Evolutionary conservation across 2,113 vertebrate species (phyloP).

Genomic region (Dipodomys spectabilis): DNA sequence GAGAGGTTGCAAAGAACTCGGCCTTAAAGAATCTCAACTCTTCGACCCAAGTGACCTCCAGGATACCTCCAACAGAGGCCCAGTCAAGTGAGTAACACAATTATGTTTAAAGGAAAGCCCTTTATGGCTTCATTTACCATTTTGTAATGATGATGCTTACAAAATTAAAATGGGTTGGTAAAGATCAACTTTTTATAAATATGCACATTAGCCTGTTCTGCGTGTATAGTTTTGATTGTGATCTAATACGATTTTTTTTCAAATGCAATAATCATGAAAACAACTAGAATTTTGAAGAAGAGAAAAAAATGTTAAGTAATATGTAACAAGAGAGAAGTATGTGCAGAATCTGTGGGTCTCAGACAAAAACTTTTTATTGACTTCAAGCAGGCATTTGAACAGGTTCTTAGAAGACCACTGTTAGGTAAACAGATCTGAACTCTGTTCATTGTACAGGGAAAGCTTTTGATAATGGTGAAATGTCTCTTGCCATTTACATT

Average conservation of each 20-base stretch:
- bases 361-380: constrained; percentile 49
- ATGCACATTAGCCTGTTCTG: neutral
- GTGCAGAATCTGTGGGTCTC: constrained; percentile 14
- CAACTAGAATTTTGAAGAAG: constrained; percentile 21
- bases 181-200: constrained; percentile 52
- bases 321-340: constrained; percentile 18
- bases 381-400: constrained; percentile 10
- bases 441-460: constrained; percentile 59
- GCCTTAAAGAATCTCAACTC: constrained; percentile 97
- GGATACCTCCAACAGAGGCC: constrained; percentile 91
- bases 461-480: neutral
- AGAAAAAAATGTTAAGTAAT: neutral
- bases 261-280: neutral
- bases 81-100: constrained; percentile 91
- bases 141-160: constrained; percentile 34
- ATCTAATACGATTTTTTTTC: constrained; percentile 24
- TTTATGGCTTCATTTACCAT: constrained; percentile 33
- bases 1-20: constrained; percentile 96
- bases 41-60: constrained; percentile 98
- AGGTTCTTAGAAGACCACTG: constrained; percentile 40
- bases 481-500: constrained; percentile 42
- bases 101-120: constrained; percentile 40
- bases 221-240: neutral
- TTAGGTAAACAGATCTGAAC: constrained; percentile 49
- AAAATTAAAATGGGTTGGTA: constrained; percentile 43